Base-by-base conservation (phyloP, 2,797 vertebrate genomes). In the Gobionotothen gibberifrons region DNA sequence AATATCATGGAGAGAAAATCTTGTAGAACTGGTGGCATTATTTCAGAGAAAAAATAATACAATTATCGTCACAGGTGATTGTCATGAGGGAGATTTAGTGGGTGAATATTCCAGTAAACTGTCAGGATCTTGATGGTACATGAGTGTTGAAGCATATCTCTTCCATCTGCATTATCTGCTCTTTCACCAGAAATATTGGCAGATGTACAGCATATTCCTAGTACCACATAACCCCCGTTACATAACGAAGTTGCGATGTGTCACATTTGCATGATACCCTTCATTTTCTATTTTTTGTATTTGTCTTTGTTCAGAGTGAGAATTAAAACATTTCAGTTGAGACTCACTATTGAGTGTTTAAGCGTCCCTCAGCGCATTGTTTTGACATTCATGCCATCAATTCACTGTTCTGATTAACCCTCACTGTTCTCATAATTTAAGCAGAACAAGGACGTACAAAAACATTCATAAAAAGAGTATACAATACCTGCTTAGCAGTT, bases 121-220 rank as follows among this genome's bases (percentile, higher is more conserved):
- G 1, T 9, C 16, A 19, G 14, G 26, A 48, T 74, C 81, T 14
- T 87, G 82, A 80, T 76, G 72, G 13, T 69, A 83, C 83, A 73
- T 3, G 81, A 79, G n/a, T 9, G 40, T 71, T 22, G 42, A 62
- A 40, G 60, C 67, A 60, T 5, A 21, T 3, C 12, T 32, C 9
- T 36, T 6, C 32, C 32, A 36, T 36, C 32, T 36, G 32, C 26
- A 26, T 36, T 0, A 46, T 52, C 6, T 44, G 10, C 16, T 36
- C 46, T 84, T 82, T 67, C 69, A 47, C 32, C 36, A 87, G 29
- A 51, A 9, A 0, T 15, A 12, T 49, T 67, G 26, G 32, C 62
- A 47, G 19, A 19, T 40, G 49, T 53, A 51, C 73, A 47, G 8
- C 19, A 63, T 42, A 0, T 66, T 26, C 3, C 9, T 66, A 58